Base-by-base conservation (phyloP, 2,113 vertebrate species). In the Cephalopterus ornatus region DNA sequence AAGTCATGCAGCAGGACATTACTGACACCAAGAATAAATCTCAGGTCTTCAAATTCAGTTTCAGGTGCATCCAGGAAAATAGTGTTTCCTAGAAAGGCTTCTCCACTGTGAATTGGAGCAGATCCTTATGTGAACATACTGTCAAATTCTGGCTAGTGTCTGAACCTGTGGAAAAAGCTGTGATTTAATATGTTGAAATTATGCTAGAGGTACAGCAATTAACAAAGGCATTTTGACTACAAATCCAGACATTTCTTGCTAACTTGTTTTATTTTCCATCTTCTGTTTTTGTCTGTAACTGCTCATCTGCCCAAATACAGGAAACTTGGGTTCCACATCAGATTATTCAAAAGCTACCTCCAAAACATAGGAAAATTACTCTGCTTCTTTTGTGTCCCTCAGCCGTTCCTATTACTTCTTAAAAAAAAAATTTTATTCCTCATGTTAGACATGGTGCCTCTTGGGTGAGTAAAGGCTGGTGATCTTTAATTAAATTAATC, bases 401-500 rank as follows among this genome's bases (percentile, higher is more conserved):
- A 76, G 39, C 53, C 81, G 13, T 61, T 91, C 37, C 28, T 75
- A 71, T 79, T 85, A 76, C 52, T 94, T 84, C 89, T 76, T 94
- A 7, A 44, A 94, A 96, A 97, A 92, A 90, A 35, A 53, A 39
- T 59, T 63, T 46, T 79, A 72, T 95, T 96, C 71, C 41, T 94
- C 50, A 24, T 88, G 82, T 95, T 95, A 93, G 77, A 86, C 93
- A 91, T 49, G 61, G 32, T 83, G 50, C 71, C 95, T 65, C 92
- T 92, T 95, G 97, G 93, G 97, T 96, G 47, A 96, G 50, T 83
- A 71, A 88, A 90, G 53, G 53, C 94, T 96, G 75, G 87, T 0
- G 6, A 96, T 96, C 86, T 93, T 97, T 97, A 97, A 97, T 97
- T 97, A 96, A 97, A 96, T 97, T 97, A 97, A 97, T 97, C 95